These are phyloP conservation scores for Chrysomallon squamiferum DNA, from an alignment of 1,140 invertebrate species.

Conservation along the genomic window DNA sequence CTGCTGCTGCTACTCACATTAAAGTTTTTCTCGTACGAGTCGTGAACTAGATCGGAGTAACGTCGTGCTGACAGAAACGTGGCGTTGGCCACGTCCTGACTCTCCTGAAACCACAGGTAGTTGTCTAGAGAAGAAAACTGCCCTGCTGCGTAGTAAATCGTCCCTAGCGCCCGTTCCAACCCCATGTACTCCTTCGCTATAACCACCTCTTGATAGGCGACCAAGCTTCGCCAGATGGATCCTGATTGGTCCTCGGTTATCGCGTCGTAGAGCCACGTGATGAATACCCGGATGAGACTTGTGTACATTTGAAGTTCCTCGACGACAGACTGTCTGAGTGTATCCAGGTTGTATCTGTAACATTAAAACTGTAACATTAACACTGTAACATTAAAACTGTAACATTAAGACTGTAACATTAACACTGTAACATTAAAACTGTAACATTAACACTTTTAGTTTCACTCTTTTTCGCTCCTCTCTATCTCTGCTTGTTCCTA, in stretches of 20 bases:
- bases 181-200: conserved; percentile 33
- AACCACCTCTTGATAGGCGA: conserved; percentile 40
- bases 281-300: conserved; percentile 36
- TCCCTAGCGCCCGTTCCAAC: conserved; percentile 33
- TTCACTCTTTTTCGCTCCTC: too few species aligned
- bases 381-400: too few species aligned
- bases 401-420: too few species aligned
- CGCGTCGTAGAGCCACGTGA: conserved; percentile 39
- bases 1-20: conserved; percentile 6
- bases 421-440: too few species aligned
- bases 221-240: conserved; percentile 38
- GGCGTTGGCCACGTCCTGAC: conserved; percentile 34
- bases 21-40: conserved; percentile 25
- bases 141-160: conserved; percentile 31
- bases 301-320: conserved; percentile 37
- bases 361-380: too few species aligned
- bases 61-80: conserved; percentile 29
- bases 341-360: conserved; percentile 38
- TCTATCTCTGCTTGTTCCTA: too few species aligned
- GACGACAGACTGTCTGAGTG: conserved; percentile 31
- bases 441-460: too few species aligned
- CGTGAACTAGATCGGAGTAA: conserved; percentile 27
- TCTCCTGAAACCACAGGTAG: conserved; percentile 35
- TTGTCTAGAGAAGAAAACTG: conserved; percentile 23
- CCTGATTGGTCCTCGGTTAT: conserved; percentile 37